Base-by-base conservation (phyloP, 2,888 invertebrate species). In the Cephus nigrinus region DNA sequence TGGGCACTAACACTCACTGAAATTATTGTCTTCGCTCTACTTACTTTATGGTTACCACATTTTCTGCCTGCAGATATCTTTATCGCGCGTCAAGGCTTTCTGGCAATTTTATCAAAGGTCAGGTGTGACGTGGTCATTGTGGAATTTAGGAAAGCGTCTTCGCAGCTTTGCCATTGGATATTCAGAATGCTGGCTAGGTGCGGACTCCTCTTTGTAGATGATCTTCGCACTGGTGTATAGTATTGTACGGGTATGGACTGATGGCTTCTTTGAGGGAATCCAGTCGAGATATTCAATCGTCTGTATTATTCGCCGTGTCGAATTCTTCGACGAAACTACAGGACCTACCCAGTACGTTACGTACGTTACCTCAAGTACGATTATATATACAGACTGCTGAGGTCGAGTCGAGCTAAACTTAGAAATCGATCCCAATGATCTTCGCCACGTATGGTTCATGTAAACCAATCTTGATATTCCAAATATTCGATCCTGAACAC, bases 1-100 rank as follows among this genome's bases (percentile, higher is more conserved):
- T 23, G 23, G 5, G 9, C 23, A 23, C 9, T 23, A 0, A 5
- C 23, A 2, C 23, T 55, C 55, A 2, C 0, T 9, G 1, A 3
- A 9, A 9, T 55, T 9, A 23, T 9, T 55, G 1, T 23, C 9
- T 55, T 55, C 23, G 9, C 9, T 55, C 55, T 9, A 9, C 55
- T 55, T 23, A 9, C 23, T 23, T 55, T 2, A 9, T 9, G 55
- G 55, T 1, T 5, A 23, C 9, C 40, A 23, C 5, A 9, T 23
- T 23, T 55, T 55, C 1, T 55, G 23, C 9, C 23, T 55, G 55
- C 55, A 23, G 9, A 55, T 55, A 23, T 9, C 55, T 55, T 55
- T 55, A 55, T 55, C 55, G 23, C 9, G 23, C 5, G 23, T 9
- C 5, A 55, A 55, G 55, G 23, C 55, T 55, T 55, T 55, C 55